Percentiles rank a stretch among this genome's conserved stretches.
These are phyloP conservation scores for Drosophila nikananu DNA, from an alignment of 1,140 invertebrate species.

Conservation along the genomic window DNA sequence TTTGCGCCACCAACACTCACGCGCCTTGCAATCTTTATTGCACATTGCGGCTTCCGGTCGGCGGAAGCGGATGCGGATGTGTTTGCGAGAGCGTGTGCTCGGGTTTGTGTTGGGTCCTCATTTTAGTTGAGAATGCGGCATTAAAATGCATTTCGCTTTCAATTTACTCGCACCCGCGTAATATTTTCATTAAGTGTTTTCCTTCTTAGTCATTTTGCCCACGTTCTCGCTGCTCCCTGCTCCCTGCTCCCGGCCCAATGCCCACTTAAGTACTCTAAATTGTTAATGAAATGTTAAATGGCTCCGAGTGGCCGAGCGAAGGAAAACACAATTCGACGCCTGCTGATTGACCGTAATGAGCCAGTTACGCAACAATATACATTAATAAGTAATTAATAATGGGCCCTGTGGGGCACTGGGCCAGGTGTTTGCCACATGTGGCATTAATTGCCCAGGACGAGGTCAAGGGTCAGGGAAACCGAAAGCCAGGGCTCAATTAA, in stretches of 20 bases:
- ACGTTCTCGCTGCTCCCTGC: conserved; percentile 34
- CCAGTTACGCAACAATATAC: conserved; percentile 61
- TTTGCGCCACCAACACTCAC: conserved; percentile 40
- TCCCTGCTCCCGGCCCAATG: not conserved
- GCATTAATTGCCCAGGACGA: conserved; percentile 50
- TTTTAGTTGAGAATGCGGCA: conserved; percentile 76
- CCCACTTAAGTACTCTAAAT: conserved; percentile 56
- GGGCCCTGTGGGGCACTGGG: conserved; percentile 12
- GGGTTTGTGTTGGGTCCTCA: conserved; percentile 40
- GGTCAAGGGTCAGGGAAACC: not conserved
- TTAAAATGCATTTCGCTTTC: conserved; percentile 84
- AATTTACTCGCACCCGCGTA: conserved; percentile 67
- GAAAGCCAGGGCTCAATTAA: conserved; percentile 40
- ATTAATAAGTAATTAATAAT: conserved; percentile 80
- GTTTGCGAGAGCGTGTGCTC: conserved; percentile 22
- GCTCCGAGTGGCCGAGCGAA: conserved; percentile 44
- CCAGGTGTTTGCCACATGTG: conserved; percentile 53
- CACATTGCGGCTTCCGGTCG: conserved; percentile 71
- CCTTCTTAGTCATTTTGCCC: conserved; percentile 59
- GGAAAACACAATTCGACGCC: conserved; percentile 41
- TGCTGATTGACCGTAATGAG: conserved; percentile 56
- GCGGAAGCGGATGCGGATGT: conserved; percentile 38
- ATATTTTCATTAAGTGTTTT: conserved; percentile 82
- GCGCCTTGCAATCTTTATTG: conserved; percentile 73
- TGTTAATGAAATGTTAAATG: conserved; percentile 71